Evolutionary conservation across 2,113 vertebrate genomes (phyloP), one percentile per base, ranked within the genome.

Genomic region (Pluvianellus socialis): DNA sequence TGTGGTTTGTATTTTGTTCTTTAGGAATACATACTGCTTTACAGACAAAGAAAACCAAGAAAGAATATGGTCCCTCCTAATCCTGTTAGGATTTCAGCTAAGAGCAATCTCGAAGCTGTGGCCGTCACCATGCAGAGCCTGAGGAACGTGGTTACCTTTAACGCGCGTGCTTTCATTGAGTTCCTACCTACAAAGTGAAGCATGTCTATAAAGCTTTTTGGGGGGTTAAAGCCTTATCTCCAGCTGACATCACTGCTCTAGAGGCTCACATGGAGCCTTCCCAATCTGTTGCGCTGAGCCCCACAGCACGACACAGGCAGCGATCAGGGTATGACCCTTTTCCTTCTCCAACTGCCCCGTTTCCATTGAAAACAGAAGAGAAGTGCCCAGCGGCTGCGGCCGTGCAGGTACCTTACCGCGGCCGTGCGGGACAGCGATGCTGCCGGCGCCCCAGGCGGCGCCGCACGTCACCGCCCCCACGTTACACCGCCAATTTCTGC

Each of bases 401-500:
- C 9, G 21, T 0, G 3, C 56, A 45, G 53, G 58, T 75, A 11
- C 1, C 19, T 22, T 4, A 8, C 10, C 71, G n/a, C 28, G 2
- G 0, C 22, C 1, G 40, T 8, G 2, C 6, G 22, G 42, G 23
- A 22, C 1, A 4, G 56, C 67, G 0, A 1, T 2, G 58, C 3
- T 3, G 44, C 2, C 45, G 2, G 44, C 8, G 33, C 19, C 32
- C 3, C 35, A 1, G 49, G 73, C 73, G 59, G 38, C 52, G 5
- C 0, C 10, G 40, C 62, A 4, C 2, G 14, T 1, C 4, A 26
- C 23, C 14, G 3, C 16, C 59, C 35, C 0, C 0, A 2, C 18
- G 21, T 17, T 5, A 23, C 1, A 8, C 2, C 4, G 16, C 24
- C 6, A 24, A 19, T 4, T 33, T 2, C 2, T 0, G 13, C 6